phyloP scores from a whole-genome alignment of 1,140 invertebrate genomes.

The Solen grandis region DNA sequence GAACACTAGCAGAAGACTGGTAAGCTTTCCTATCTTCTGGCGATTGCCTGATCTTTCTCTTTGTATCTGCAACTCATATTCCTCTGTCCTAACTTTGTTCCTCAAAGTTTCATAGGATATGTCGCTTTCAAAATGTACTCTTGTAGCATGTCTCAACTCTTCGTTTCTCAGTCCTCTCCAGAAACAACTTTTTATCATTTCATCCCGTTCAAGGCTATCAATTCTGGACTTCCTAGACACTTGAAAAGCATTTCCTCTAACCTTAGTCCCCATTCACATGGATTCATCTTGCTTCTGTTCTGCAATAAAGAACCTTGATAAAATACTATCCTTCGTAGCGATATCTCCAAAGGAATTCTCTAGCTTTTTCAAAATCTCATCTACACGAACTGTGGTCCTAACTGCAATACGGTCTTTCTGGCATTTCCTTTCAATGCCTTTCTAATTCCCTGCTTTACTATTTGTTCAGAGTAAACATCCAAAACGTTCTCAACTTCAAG shows the following conservation, averaged over 20 bases:
- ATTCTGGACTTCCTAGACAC: neutral
- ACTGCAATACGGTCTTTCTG: neutral
- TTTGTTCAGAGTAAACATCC: constrained; percentile 14
- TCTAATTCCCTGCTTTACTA: neutral
- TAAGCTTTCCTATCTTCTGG: neutral
- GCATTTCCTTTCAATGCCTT: neutral
- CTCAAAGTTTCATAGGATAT: neutral
- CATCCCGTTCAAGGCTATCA: neutral
- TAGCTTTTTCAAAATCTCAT: constrained; percentile 25
- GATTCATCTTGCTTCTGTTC: constrained; percentile 18
- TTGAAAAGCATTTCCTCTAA: constrained; percentile 17
- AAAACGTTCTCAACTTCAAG: constrained; percentile 20
- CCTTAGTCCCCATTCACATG: constrained; percentile 4
- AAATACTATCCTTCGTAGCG: constrained; percentile 6
- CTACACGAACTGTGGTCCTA: neutral
- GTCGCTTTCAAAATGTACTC: neutral
- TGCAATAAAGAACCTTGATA: constrained; percentile 18
- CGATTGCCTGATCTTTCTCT: too few species aligned
- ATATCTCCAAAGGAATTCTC: too few species aligned
- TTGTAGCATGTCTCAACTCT: neutral
- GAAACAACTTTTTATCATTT: neutral
- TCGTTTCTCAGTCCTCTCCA: neutral
- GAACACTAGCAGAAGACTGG: neutral
- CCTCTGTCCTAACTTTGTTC: constrained; percentile 13
- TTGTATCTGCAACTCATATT: neutral